phyloP scores from a whole-genome alignment of 2,113 vertebrate species.

The Myocastor coypus region DNA sequence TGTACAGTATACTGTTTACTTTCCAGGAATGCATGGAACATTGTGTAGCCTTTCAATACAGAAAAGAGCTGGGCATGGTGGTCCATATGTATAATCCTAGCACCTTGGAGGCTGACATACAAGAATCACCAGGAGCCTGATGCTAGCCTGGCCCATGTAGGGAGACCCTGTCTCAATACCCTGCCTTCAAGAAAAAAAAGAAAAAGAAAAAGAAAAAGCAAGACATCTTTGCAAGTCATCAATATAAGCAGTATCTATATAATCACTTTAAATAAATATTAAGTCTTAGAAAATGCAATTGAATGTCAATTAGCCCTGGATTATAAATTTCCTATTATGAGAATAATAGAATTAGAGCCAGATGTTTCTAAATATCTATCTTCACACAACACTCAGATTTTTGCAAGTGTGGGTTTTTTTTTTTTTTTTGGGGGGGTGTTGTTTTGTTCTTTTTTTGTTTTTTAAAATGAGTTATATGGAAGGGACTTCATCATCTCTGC shows the following conservation, averaged over 20 bases:
- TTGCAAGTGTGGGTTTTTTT: conserved; percentile 36
- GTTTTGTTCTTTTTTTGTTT: not conserved
- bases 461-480: too few species aligned
- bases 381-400: conserved; percentile 26
- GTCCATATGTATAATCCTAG: not conserved
- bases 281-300: conserved; percentile 11
- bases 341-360: conserved; percentile 43
- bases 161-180: not conserved
- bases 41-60: not conserved
- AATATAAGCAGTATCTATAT: not conserved
- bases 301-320: not conserved
- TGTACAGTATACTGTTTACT: not conserved
- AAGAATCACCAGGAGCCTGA: not conserved
- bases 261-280: conserved; percentile 13
- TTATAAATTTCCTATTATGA: conserved; percentile 22
- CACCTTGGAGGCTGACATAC: not conserved
- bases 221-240: not conserved
- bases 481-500: too few species aligned
- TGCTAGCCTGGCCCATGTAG: not conserved
- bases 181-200: not conserved
- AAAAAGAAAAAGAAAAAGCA: not conserved
- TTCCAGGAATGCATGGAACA: not conserved
- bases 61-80: not conserved
- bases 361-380: conserved; percentile 30
- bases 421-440: too few species aligned